These are phyloP conservation scores for Zoanthus gigantus DNA, from an alignment of 92 coral and sea anemone species.

Conservation along the genomic window DNA sequence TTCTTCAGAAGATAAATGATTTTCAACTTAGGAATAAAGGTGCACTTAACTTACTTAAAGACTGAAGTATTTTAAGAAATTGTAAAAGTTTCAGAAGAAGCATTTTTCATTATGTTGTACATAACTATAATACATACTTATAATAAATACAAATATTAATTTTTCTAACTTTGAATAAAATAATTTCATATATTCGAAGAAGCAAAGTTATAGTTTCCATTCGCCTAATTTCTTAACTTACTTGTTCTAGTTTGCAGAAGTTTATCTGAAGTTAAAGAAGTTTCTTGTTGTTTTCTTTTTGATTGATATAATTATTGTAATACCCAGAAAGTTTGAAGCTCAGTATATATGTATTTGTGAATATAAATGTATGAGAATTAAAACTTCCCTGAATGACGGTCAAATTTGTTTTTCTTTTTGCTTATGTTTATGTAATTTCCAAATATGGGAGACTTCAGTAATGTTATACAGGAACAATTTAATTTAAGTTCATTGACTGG, in stretches of 20 bases:
- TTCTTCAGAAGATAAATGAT: no score
- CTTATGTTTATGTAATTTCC: background rate
- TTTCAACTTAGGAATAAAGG: no score
- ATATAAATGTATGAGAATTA: background rate
- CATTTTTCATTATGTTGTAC: background rate
- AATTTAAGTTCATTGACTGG: background rate
- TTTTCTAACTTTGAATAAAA: background rate
- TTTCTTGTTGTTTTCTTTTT: no score
- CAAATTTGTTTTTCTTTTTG: background rate
- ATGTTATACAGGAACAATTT: background rate
- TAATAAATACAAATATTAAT: background rate
- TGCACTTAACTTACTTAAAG: background rate
- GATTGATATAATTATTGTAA: background rate
- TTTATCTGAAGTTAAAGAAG: no score
- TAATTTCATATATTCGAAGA: background rate
- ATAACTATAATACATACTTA: background rate
- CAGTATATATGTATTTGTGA: background rate
- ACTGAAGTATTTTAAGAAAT: background rate
- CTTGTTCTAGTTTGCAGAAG: background rate
- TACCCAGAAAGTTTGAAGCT: background rate
- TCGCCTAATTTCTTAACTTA: slow-evolving; percentile 1
- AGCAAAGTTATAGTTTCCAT: background rate
- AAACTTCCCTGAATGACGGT: slow-evolving; percentile 2
- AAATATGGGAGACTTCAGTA: background rate
- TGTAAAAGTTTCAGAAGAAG: background rate